A percentile compares a stretch with the other conserved stretches of the same genome.
phyloP scores from a whole-genome alignment of 1,140 invertebrate species.

The Caerostris extrusa region DNA sequence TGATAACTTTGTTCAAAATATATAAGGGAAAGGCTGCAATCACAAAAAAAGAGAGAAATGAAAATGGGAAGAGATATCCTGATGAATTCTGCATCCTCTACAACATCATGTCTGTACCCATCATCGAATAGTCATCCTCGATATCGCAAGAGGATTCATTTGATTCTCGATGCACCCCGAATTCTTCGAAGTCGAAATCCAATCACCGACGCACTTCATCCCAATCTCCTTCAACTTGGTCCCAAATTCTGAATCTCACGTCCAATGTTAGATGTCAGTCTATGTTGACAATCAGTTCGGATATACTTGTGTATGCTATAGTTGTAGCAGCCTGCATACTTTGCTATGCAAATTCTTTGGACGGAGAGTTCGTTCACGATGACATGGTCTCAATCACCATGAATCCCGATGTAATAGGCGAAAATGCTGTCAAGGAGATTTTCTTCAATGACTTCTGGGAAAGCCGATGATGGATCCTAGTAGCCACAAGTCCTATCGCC shows the following conservation, averaged over 20 bases:
- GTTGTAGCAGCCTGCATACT: conserved; percentile 86
- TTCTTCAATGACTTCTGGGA: conserved; percentile 95
- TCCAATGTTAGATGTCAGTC: conserved; percentile 34
- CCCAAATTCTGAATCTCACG: conserved; percentile 12
- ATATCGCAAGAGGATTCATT: conserved; percentile 53
- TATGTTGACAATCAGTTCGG: conserved; percentile 42
- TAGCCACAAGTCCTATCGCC: conserved; percentile 93
- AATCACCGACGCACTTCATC: conserved; percentile 5
- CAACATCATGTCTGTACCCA: conserved; percentile 53
- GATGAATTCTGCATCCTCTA: conserved; percentile 39
- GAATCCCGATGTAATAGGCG: conserved; percentile 91
- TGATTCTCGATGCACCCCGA: not conserved
- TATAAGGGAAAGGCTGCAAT: not conserved
- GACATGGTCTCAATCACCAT: conserved; percentile 92
- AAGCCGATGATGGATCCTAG: conserved; percentile 91
- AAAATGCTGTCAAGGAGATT: conserved; percentile 85
- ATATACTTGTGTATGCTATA: conserved; percentile 83
- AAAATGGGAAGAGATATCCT: conserved; percentile 71
- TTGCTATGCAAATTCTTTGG: conserved; percentile 89
- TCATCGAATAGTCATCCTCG: not conserved
- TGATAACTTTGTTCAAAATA: not conserved
- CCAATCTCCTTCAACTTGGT: not conserved
- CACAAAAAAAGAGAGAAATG: not conserved
- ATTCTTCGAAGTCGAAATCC: not conserved
- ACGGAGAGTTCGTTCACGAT: conserved; percentile 94